Evolutionary conservation across 1,140 invertebrate genomes (phyloP), one percentile per base, ranked within the genome.

Genomic region (Procambarus clarkii): DNA sequence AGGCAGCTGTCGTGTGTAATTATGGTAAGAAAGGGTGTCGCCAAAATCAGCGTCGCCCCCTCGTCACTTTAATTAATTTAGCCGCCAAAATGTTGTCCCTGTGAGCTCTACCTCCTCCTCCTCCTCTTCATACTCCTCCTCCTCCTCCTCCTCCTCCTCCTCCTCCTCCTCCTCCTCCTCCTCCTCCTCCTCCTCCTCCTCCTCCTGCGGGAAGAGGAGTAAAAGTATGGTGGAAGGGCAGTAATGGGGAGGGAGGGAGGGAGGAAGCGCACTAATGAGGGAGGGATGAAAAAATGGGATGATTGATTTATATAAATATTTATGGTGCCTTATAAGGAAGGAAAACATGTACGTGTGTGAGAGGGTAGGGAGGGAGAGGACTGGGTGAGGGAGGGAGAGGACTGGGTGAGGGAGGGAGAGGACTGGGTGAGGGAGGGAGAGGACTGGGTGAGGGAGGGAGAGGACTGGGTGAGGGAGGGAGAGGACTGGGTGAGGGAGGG

Each of bases 11-110:
- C 18, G 60, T 8, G 60, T 64, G 11, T 64, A 15, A 64, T 64
- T 64, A 64, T 18, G 15, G 60, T 64, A 9, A 74, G 69, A 74
- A 21, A 74, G 24, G 64, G n/a, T 34, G n/a, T 24, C 69, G 60
- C n/a, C 24, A 74, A 74, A 74, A 74, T 74, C 69, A 74, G 69
- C 69, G 24, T 74, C 69, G 69, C 69, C 24, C 69, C 24, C 69
- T 74, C 24, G 5, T 5, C n/a, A 34, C n/a, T 74, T 24, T 74
- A 74, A 74, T 74, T 74, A 74, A 74, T 74, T 74, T 74, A 74
- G 69, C 69, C n/a, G 34, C 69, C 69, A 74, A 74, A 74, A 74
- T 74, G 69, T 74, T 74, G n/a, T 24, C 69, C 69, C 60, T 64
- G 50, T 54, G 50, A 54, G 50, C 2, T 13, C 50, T 13, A 8